Evolutionary conservation across 1,140 invertebrate species (phyloP), one percentile per base, ranked within the genome.

Genomic region (Cherax quadricarinatus): DNA sequence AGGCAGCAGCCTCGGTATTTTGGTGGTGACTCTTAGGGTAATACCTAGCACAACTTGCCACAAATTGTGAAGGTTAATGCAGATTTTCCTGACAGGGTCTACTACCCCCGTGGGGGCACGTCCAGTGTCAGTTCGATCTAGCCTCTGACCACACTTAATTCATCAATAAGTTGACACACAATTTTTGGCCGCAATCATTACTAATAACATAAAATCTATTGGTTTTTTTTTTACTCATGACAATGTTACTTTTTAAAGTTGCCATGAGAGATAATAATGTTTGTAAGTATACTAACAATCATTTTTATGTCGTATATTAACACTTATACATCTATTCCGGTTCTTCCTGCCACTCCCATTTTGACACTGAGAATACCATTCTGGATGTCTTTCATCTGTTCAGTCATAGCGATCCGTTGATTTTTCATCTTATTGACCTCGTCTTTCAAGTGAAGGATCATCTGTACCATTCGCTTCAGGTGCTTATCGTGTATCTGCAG

Each of bases 401-500:
- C 80, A 48, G 10, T 21, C 51, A 62, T 57, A 24, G 41, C 41
- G 3, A n/a, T 21, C 3, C 57, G 75, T 57, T 62, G 79, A 18
- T 80, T 53, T 30, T 88, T 88, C 53, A 88, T 73, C 53, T 62
- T 88, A 78, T 16, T 60, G 14, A 88, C 86, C 12, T 92, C 87
- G 7, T 85, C 86, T 49, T 89, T 92, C 12, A 93, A 48, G 21
- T 92, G 90, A 12, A 93, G 87, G 18, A 93, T 81, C 51, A 92
- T 78, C 14, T 89, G 87, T n/a, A 88, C 93, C 83, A 92, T 92
- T 41, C 92, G 87, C 80, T 92, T 92, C n/a, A 93, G 79, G 6
- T 92, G 85, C 70, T 93, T 93, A n/a, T 93, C 93, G n/a, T 93
- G 93, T 6, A 88, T 87, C 70, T 89, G 91, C 4, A 93, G 70